Conservation (phyloP, 2,113 vertebrate species). For the Macrotus californicus region DNA sequence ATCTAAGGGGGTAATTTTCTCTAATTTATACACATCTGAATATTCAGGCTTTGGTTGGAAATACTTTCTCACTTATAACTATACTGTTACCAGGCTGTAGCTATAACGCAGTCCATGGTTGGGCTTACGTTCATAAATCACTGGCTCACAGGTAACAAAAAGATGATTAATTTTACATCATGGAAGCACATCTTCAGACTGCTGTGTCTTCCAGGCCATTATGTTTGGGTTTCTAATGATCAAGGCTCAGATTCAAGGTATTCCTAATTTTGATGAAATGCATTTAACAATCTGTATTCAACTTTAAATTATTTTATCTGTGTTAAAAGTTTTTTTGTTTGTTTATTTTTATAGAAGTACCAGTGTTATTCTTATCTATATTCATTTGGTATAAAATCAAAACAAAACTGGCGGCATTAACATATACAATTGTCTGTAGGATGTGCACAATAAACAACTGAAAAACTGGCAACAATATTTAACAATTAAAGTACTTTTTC, state of each 20-base stretch:
- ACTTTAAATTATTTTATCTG: background rate
- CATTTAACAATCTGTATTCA: background rate
- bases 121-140: background rate
- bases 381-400: background rate
- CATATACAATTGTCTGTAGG: background rate
- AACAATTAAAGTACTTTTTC: background rate
- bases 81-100: background rate
- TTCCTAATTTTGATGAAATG: background rate
- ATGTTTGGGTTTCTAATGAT: background rate
- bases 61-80: background rate
- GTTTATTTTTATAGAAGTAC: background rate
- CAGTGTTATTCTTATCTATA: background rate
- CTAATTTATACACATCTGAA: background rate
- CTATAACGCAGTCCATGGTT: background rate
- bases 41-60: background rate
- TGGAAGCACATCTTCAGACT: background rate
- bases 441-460: background rate
- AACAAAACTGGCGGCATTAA: conserved; percentile 3
- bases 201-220: background rate
- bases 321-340: background rate
- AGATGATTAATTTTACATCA: background rate
- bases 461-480: background rate
- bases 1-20: background rate
- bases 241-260: background rate
- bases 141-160: background rate